Evolutionary conservation across 1,140 invertebrate genomes (phyloP).

Genomic region (Zaprionus nigranus): DNA sequence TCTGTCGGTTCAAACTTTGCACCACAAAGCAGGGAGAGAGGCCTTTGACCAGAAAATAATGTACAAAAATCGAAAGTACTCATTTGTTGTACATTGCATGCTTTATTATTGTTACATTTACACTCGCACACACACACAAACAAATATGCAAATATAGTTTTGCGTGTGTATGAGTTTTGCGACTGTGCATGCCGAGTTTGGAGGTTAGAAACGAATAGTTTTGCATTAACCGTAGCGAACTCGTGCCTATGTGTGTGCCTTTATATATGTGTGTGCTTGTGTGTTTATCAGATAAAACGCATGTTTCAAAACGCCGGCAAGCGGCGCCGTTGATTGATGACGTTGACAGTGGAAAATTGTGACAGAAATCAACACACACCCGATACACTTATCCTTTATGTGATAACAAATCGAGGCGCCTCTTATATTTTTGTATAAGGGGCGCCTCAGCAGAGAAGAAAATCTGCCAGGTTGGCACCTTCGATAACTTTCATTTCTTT

Average conservation of each 20-base stretch:
- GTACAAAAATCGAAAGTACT: conserved; percentile 26
- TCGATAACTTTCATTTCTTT: conserved; percentile 81
- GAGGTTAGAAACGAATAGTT: conserved; percentile 72
- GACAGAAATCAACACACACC: conserved; percentile 16
- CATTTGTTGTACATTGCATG: not conserved
- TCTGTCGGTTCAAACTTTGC: conserved; percentile 11
- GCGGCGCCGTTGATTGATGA: conserved; percentile 47
- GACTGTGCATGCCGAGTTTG: conserved; percentile 39
- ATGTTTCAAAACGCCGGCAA: conserved; percentile 39
- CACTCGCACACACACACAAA: conserved; percentile 13
- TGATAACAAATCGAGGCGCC: conserved; percentile 19
- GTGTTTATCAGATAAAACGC: conserved; percentile 39
- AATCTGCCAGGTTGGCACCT: conserved; percentile 84
- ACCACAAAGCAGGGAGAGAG: not conserved
- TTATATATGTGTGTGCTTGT: not conserved
- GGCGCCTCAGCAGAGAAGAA: conserved; percentile 46
- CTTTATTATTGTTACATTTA: not conserved
- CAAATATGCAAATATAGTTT: conserved; percentile 1
- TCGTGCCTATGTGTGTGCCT: conserved; percentile 29
- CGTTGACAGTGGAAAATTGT: conserved; percentile 34
- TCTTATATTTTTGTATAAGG: conserved; percentile 11
- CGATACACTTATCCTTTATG: conserved; percentile 22
- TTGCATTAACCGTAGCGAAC: conserved; percentile 33
- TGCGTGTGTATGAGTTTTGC: conserved; percentile 7
- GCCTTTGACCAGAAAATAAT: not conserved